Percentiles rank a stretch among this genome's conserved stretches.
These are phyloP conservation scores for Hippoglossus stenolepis DNA, from an alignment of 2,113 vertebrate species.

Conservation along the genomic window DNA sequence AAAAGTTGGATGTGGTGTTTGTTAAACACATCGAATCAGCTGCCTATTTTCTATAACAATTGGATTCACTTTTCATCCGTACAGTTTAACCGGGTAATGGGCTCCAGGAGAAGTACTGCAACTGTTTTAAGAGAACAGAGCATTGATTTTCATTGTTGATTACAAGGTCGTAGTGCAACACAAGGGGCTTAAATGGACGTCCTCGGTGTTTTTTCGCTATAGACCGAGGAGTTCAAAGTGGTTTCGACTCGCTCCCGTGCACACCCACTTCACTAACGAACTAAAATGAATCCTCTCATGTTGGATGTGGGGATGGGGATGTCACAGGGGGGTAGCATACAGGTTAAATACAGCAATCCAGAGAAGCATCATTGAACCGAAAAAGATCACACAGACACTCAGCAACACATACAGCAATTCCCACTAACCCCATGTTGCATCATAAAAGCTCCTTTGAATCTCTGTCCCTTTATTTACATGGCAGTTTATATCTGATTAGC, in stretches of 20 bases:
- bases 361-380: slow-evolving; percentile 60
- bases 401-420: slow-evolving; percentile 69
- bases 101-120: slow-evolving; percentile 49
- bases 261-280: slow-evolving; percentile 34
- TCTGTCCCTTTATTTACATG: slow-evolving; percentile 83
- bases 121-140: slow-evolving; percentile 54
- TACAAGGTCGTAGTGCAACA: slow-evolving; percentile 69
- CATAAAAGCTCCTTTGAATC: slow-evolving; percentile 69
- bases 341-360: slow-evolving; percentile 61
- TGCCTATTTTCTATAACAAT: slow-evolving; percentile 54
- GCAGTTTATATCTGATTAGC: slow-evolving; percentile 84
- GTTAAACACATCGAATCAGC: slow-evolving; percentile 61
- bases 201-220: slow-evolving; percentile 50
- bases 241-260: slow-evolving; percentile 49
- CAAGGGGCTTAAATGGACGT: slow-evolving; percentile 68
- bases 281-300: slow-evolving; percentile 22
- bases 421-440: slow-evolving; percentile 64
- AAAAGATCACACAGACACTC: slow-evolving; percentile 72
- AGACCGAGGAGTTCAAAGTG: slow-evolving; percentile 55
- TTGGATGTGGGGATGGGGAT: slow-evolving; percentile 23
- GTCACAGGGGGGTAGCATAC: slow-evolving; percentile 18
- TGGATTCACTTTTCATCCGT: slow-evolving; percentile 42
- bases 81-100: slow-evolving; percentile 57
- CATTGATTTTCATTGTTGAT: slow-evolving; percentile 69
- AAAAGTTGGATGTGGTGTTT: slow-evolving; percentile 63